Conservation (phyloP, 2,888 invertebrate species). For the Rotaria macrura region DNA sequence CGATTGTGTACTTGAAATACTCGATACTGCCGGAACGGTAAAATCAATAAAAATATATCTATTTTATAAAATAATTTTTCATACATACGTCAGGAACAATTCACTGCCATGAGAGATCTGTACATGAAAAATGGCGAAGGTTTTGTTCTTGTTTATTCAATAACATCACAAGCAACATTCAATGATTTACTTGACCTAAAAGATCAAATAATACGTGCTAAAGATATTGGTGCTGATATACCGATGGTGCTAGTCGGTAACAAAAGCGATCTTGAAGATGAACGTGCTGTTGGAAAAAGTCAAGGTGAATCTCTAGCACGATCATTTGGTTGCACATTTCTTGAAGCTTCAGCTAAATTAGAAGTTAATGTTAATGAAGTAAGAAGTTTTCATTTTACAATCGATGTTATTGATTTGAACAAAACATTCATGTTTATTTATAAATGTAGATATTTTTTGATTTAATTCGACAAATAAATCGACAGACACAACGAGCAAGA, state of each 20-base stretch:
- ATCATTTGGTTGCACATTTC: slow-evolving; percentile 95
- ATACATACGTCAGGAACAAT: slow-evolving; percentile 66
- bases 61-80: too few relatives aligned
- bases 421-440: too few relatives aligned
- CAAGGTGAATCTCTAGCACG: slow-evolving; percentile 84
- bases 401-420: not conserved
- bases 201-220: slow-evolving; percentile 97
- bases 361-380: slow-evolving; percentile 99
- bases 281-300: slow-evolving; percentile 97
- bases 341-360: slow-evolving; percentile 99
- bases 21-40: slow-evolving; percentile 91
- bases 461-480: slow-evolving; percentile 33
- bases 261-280: slow-evolving; percentile 98
- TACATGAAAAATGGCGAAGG: slow-evolving; percentile 99
- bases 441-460: slow-evolving; percentile 45
- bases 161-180: slow-evolving; percentile 99
- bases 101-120: slow-evolving; percentile 98
- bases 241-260: slow-evolving; percentile 99
- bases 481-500: not conserved
- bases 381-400: slow-evolving; percentile 32
- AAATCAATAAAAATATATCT: not conserved
- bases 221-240: slow-evolving; percentile 55
- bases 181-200: slow-evolving; percentile 96
- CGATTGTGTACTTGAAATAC: slow-evolving; percentile 98
- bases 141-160: slow-evolving; percentile 97